These are phyloP conservation scores for Pristionchus arcanus DNA, from an alignment of 2,888 invertebrate genomes.

Conservation along the genomic window DNA sequence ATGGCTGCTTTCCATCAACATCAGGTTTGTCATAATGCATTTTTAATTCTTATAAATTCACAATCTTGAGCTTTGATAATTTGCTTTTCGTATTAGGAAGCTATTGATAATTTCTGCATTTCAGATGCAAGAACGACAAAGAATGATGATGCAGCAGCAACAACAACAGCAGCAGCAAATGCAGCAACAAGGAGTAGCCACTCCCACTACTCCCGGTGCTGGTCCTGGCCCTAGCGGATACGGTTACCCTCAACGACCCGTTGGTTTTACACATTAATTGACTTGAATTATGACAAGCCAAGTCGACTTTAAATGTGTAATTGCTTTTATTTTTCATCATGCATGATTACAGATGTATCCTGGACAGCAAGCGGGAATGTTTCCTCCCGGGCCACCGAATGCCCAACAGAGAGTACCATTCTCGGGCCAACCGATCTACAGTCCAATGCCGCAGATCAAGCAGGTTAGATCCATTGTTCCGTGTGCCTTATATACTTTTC, in stretches of 20 bases:
- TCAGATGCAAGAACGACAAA: constrained; percentile 50
- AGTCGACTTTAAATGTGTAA: background rate
- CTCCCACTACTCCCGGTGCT: constrained; percentile 42
- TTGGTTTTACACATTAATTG: background rate
- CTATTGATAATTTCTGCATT: background rate
- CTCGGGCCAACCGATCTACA: background rate
- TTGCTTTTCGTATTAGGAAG: background rate
- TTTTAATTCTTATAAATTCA: background rate
- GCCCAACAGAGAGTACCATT: constrained; percentile 40
- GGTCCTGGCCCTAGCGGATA: constrained; percentile 14
- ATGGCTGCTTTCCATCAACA: constrained; percentile 52
- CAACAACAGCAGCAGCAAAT: constrained; percentile 10
- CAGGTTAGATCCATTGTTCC: background rate
- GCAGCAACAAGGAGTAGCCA: background rate
- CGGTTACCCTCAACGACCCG: background rate
- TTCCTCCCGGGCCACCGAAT: background rate
- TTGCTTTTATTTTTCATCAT: background rate
- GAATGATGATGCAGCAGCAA: constrained; percentile 26
- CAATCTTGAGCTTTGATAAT: no score
- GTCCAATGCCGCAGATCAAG: constrained; percentile 16
- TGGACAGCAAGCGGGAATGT: background rate
- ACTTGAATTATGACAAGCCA: no score
- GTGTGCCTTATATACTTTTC: background rate
- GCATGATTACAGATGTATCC: constrained; percentile 38
- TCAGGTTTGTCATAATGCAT: background rate